Percentiles rank a stretch among this genome's conserved stretches.
phyloP scores from a whole-genome alignment of 2,888 invertebrate genomes.

The Nomada lathburiana region DNA sequence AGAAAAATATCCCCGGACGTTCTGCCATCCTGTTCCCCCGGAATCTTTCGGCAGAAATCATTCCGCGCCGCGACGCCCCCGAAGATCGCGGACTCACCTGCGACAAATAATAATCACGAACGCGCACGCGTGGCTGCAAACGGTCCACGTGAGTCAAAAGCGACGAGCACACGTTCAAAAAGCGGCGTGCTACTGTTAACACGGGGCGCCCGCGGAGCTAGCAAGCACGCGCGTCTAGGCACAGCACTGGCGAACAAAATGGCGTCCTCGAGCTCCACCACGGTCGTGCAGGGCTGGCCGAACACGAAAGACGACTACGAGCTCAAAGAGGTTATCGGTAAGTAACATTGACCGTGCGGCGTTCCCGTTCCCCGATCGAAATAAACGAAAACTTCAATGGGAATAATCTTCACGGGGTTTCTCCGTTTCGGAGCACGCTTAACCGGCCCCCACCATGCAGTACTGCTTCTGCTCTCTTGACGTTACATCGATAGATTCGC shows the following conservation, averaged over 20 bases:
- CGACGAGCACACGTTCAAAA: constrained; percentile 42
- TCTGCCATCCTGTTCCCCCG: constrained; percentile 87
- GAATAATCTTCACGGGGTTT: not conserved
- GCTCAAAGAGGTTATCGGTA: constrained; percentile 96
- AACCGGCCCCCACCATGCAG: constrained; percentile 14
- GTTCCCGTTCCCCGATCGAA: not conserved
- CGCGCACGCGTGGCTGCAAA: constrained; percentile 33
- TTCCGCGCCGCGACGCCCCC: constrained; percentile 81
- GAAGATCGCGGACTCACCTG: constrained; percentile 65
- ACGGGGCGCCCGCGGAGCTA: constrained; percentile 81
- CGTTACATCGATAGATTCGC: constrained; percentile 7
- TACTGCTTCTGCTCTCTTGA: constrained; percentile 36
- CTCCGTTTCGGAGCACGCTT: not conserved
- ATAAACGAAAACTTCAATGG: not conserved
- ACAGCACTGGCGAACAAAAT: constrained; percentile 87
- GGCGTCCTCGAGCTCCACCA: constrained; percentile 86
- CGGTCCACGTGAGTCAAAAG: constrained; percentile 60
- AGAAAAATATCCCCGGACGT: constrained; percentile 88
- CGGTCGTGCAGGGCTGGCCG: constrained; percentile 89
- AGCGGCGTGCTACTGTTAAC: constrained; percentile 66
- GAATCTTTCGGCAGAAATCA: constrained; percentile 87
- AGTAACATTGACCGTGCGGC: constrained; percentile 79
- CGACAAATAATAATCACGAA: constrained; percentile 38
- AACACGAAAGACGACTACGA: constrained; percentile 97
- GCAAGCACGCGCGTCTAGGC: constrained; percentile 85